Evolutionary conservation across 92 coral and sea anemone species (phyloP).

Genomic region (Virgularia gustaviana): DNA sequence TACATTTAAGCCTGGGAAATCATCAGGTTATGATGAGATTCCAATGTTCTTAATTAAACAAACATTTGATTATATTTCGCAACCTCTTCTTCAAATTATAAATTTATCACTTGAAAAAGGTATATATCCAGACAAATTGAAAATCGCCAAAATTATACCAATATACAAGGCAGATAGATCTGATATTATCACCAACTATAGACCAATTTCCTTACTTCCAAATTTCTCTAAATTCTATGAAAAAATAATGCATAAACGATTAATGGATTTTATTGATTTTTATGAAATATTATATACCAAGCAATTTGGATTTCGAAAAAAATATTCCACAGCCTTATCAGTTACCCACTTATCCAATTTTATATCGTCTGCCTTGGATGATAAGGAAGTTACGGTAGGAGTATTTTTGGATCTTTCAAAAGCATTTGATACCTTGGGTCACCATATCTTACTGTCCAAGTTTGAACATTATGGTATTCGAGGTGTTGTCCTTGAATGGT

Average conservation of each 20-base stretch:
- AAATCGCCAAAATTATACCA: slow-evolving; percentile 38
- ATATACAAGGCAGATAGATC: slow-evolving; percentile 19
- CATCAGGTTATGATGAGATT: slow-evolving; percentile 40
- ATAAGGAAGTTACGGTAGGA: slow-evolving; percentile 41
- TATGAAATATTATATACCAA: slow-evolving; percentile 9
- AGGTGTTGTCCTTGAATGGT: slow-evolving; percentile 38
- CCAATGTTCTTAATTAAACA: slow-evolving; percentile 25
- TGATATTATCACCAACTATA: slow-evolving; percentile 33
- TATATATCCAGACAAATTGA: slow-evolving; percentile 19
- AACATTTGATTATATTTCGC: not conserved
- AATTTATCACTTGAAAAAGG: slow-evolving; percentile 11
- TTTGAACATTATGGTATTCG: slow-evolving; percentile 40
- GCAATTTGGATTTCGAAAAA: slow-evolving; percentile 37
- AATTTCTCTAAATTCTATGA: slow-evolving; percentile 40
- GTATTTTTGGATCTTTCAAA: slow-evolving; percentile 50
- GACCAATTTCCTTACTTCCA: slow-evolving; percentile 43
- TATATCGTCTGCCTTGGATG: slow-evolving; percentile 45
- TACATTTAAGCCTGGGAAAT: slow-evolving; percentile 25
- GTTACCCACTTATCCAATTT: slow-evolving; percentile 14
- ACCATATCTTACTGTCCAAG: slow-evolving; percentile 26
- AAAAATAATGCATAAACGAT: slow-evolving; percentile 20
- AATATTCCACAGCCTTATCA: not conserved
- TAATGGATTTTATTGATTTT: not conserved
- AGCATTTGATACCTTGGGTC: slow-evolving; percentile 45
- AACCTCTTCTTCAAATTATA: slow-evolving; percentile 12